phyloP scores from a whole-genome alignment of 2,113 vertebrate genomes.

The Eubucco bourcierii region DNA sequence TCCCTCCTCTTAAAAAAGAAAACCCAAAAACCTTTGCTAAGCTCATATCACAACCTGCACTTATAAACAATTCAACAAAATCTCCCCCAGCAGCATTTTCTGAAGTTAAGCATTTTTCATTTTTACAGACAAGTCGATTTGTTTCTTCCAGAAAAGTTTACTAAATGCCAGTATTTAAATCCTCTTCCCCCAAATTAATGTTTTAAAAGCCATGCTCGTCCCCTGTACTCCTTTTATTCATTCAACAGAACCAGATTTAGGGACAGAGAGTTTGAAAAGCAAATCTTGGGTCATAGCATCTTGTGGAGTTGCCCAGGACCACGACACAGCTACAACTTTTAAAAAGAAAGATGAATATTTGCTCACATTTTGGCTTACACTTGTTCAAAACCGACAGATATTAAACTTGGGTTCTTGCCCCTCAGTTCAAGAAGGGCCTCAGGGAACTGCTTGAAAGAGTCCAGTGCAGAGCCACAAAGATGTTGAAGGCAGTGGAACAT shows the following conservation, averaged over 20 bases:
- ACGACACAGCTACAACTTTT: neutral
- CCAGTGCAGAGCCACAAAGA: no score
- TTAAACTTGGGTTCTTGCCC: neutral
- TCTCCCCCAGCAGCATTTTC: neutral
- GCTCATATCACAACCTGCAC: neutral
- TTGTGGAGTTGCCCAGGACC: neutral
- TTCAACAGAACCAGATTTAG: neutral
- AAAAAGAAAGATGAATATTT: neutral
- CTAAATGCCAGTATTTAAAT: neutral
- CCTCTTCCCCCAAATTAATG: fast-evolving
- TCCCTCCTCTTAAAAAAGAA: neutral
- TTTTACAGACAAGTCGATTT: neutral
- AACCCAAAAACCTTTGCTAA: neutral
- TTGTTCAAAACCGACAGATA: neutral
- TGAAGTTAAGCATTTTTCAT: neutral
- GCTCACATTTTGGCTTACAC: neutral
- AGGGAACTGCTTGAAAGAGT: no score
- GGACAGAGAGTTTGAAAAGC: neutral
- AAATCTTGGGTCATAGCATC: neutral
- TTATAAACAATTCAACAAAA: neutral
- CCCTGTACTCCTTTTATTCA: neutral
- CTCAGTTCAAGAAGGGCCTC: no score
- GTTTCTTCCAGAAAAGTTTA: neutral
- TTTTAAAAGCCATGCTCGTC: neutral
- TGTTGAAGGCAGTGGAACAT: no score